Conservation (phyloP, 2,113 vertebrate species). For the Thamnophis sirtalis region DNA sequence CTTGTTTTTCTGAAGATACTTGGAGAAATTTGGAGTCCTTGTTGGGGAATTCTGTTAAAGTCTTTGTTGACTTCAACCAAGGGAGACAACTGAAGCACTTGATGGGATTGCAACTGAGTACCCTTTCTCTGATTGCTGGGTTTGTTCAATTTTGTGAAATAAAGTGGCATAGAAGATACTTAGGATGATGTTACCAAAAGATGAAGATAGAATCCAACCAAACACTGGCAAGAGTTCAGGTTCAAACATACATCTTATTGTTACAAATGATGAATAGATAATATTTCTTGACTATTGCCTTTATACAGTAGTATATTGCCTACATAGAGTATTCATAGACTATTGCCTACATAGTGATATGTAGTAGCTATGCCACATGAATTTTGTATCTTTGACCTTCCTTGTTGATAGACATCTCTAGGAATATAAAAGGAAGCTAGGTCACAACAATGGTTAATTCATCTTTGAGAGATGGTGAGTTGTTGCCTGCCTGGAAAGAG, state of each 20-base stretch:
- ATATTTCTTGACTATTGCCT: neutral
- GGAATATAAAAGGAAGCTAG: neutral
- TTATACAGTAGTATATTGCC: too few relatives aligned
- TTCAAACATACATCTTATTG: neutral
- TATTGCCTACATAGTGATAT: too few relatives aligned
- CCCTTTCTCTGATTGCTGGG: neutral
- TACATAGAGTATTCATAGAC: too few relatives aligned
- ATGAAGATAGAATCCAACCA: neutral
- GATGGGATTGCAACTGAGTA: neutral
- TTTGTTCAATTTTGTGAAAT: neutral
- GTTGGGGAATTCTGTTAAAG: neutral
- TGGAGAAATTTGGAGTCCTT: neutral
- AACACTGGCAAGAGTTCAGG: neutral
- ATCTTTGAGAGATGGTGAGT: neutral
- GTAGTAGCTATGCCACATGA: neutral
- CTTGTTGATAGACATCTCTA: neutral
- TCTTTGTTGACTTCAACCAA: neutral
- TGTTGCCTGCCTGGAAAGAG: neutral
- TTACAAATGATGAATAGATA: neutral
- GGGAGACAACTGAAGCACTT: neutral
- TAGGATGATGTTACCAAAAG: neutral
- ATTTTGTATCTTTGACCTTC: neutral
- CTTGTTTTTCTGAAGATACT: neutral
- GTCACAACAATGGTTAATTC: neutral
- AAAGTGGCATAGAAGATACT: neutral